phyloP scores from a whole-genome alignment of 30 jellyfish, hydroid and myxozoan genomes.

The Cassiopea xamachana region DNA sequence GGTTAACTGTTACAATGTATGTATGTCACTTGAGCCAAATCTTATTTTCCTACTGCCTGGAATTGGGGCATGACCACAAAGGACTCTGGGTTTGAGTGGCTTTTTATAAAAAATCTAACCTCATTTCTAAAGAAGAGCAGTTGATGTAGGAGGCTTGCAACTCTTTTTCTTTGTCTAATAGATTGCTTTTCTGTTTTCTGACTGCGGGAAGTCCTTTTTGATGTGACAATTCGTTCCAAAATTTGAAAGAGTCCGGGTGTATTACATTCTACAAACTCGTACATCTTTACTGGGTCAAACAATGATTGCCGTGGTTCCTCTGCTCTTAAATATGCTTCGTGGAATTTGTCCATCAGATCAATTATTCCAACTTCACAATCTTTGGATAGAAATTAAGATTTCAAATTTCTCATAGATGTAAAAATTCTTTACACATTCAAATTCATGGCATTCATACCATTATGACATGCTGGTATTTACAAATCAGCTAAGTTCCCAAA shows the following conservation, averaged over 20 bases:
- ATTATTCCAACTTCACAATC: neutral
- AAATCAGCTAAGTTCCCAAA: neutral
- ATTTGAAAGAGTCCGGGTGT: neutral
- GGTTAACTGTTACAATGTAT: neutral
- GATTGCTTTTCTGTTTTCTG: slow-evolving; percentile 9
- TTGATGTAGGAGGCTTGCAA: slow-evolving; percentile 21
- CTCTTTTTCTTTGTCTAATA: neutral
- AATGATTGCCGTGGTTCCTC: neutral
- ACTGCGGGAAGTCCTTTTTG: slow-evolving; percentile 12
- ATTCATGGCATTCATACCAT: neutral
- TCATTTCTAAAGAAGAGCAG: slow-evolving; percentile 19
- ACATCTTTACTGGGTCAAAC: neutral
- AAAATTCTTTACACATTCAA: neutral
- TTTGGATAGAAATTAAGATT: neutral
- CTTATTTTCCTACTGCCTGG: neutral
- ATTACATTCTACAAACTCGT: neutral
- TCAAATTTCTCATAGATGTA: neutral
- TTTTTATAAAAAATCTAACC: slow-evolving; percentile 3
- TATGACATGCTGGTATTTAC: neutral
- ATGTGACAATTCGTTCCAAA: neutral
- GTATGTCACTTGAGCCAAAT: neutral
- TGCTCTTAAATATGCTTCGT: neutral
- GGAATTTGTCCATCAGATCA: neutral
- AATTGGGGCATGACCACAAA: neutral
- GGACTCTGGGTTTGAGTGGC: neutral